Percentiles rank a stretch among this genome's conserved stretches.
Evolutionary conservation across 2,797 vertebrate genomes (phyloP).

Genomic region (Meriones psammophilus): DNA sequence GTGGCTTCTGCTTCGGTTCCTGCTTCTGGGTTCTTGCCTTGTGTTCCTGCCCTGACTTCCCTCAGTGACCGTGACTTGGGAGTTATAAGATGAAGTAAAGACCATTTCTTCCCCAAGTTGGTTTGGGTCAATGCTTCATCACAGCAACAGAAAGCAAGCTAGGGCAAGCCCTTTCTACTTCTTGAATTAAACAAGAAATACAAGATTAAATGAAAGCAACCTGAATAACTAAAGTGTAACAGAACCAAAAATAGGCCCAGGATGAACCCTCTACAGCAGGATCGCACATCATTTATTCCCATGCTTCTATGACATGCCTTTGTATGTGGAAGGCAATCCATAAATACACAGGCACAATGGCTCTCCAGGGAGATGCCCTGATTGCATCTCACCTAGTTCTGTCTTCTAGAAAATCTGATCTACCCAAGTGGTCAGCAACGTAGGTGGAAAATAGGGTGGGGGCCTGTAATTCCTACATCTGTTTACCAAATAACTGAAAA

Average conservation of each 20-base stretch:
- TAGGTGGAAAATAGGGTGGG: background rate
- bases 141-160: background rate
- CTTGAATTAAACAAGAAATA: background rate
- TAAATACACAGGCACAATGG: background rate
- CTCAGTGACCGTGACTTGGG: background rate
- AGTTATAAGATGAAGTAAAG: background rate
- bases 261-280: background rate
- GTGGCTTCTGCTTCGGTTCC: background rate
- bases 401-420: slow-evolving; percentile 30
- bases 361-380: background rate
- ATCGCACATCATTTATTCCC: background rate
- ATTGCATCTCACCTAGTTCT: slow-evolving; percentile 15
- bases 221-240: background rate
- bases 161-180: background rate
- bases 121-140: background rate
- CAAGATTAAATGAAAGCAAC: background rate
- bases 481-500: slow-evolving; percentile 42
- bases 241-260: background rate
- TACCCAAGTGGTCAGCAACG: slow-evolving; percentile 1
- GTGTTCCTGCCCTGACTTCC: background rate
- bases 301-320: background rate
- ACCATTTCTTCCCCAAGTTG: background rate
- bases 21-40: background rate
- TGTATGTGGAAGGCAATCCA: background rate
- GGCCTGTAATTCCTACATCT: background rate